phyloP scores from a whole-genome alignment of 2,888 invertebrate species.

The Colostygia pectinataria region DNA sequence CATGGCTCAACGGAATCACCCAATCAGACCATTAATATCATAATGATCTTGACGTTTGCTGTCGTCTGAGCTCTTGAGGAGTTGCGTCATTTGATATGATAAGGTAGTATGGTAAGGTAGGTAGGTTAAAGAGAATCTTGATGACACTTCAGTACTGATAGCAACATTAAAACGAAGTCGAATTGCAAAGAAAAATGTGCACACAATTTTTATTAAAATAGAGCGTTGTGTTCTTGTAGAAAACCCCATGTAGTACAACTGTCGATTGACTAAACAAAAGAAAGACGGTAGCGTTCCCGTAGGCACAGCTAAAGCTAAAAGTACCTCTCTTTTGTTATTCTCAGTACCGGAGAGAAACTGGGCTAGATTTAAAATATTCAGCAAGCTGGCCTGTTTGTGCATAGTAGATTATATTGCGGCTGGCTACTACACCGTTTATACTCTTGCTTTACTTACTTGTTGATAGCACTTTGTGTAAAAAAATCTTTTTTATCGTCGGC shows the following conservation, averaged over 20 bases:
- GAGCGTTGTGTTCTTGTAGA: not conserved
- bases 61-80: constrained; percentile 22
- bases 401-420: constrained; percentile 19
- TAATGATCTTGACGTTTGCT: constrained; percentile 23
- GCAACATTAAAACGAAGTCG: too few relatives aligned
- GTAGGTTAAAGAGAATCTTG: too few relatives aligned
- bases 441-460: constrained; percentile 15
- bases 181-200: too few relatives aligned
- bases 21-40: constrained; percentile 39
- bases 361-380: constrained; percentile 32
- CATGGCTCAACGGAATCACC: constrained; percentile 36
- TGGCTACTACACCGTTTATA: not conserved
- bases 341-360: constrained; percentile 20
- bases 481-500: constrained; percentile 16
- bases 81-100: constrained; percentile 27
- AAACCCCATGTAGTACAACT: constrained; percentile 18
- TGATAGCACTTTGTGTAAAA: constrained; percentile 15
- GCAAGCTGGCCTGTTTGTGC: constrained; percentile 17
- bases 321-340: constrained; percentile 26
- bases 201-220: constrained; percentile 1
- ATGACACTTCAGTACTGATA: too few relatives aligned
- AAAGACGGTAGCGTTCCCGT: constrained; percentile 16
- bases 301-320: constrained; percentile 19
- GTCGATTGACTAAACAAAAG: constrained; percentile 29
- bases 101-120: too few relatives aligned